phyloP scores from a whole-genome alignment of 2,888 invertebrate species.

The Dendrolimus pini region DNA sequence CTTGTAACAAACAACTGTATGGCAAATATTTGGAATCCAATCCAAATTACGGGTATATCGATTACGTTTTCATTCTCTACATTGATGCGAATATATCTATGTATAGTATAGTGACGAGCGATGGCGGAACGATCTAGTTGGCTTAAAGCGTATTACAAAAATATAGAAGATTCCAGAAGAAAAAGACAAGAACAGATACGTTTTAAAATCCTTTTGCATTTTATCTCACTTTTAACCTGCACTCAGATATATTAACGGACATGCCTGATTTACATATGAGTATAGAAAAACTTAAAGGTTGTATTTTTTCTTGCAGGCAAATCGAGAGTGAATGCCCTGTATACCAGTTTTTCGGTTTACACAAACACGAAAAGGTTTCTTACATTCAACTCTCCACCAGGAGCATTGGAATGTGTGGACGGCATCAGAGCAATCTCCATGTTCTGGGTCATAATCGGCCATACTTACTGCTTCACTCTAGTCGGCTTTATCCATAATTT shows the following conservation, averaged over 20 bases:
- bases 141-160: too few relatives aligned
- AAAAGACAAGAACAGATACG: too few relatives aligned
- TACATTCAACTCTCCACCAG: slow-evolving; percentile 32
- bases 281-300: too few relatives aligned
- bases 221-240: too few relatives aligned
- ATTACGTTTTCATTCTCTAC: background rate
- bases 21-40: background rate
- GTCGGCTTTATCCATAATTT: slow-evolving; percentile 34
- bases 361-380: slow-evolving; percentile 54
- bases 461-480: slow-evolving; percentile 39
- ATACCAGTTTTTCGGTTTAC: slow-evolving; percentile 46
- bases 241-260: too few relatives aligned
- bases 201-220: too few relatives aligned
- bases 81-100: too few relatives aligned
- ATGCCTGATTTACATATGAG: too few relatives aligned
- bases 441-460: slow-evolving; percentile 64
- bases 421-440: slow-evolving; percentile 61
- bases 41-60: background rate
- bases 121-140: too few relatives aligned
- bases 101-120: too few relatives aligned
- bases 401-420: slow-evolving; percentile 53
- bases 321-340: slow-evolving; percentile 20
- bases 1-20: background rate
- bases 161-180: too few relatives aligned
- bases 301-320: slow-evolving; percentile 18